These are phyloP conservation scores for Carapus acus DNA, from an alignment of 2,797 vertebrate genomes.

Conservation along the genomic window DNA sequence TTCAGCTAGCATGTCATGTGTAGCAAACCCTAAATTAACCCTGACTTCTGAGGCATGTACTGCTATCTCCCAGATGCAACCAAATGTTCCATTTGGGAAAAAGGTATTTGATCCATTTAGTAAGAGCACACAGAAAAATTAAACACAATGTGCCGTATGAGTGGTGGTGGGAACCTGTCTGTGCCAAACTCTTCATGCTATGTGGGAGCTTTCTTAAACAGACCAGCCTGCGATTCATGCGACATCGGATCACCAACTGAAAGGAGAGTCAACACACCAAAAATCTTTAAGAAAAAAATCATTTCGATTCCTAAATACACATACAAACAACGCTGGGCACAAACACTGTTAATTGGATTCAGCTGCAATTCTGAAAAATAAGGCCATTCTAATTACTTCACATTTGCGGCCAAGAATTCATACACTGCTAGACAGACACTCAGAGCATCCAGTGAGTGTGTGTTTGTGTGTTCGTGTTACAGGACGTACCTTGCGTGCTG, in stretches of 20 bases:
- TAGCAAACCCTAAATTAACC: too few species aligned
- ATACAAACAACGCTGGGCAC: too few species aligned
- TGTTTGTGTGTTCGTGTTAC: too few species aligned
- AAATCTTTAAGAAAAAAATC: not conserved
- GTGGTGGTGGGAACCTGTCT: slow-evolving; percentile 39
- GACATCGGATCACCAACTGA: slow-evolving; percentile 67
- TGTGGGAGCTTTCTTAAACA: slow-evolving; percentile 46
- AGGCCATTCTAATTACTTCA: slow-evolving; percentile 18
- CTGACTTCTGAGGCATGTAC: too few species aligned
- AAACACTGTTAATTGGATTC: too few species aligned
- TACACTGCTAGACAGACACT: slow-evolving; percentile 28
- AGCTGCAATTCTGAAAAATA: slow-evolving; percentile 7
- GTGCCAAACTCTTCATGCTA: slow-evolving; percentile 21
- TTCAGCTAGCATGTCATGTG: too few species aligned
- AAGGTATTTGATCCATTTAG: too few species aligned
- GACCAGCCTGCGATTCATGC: slow-evolving; percentile 58
- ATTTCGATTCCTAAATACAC: too few species aligned
- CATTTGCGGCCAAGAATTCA: slow-evolving; percentile 19
- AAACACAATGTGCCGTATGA: slow-evolving; percentile 11
- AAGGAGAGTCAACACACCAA: not conserved
- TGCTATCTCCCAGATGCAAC: too few species aligned
- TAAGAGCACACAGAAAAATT: slow-evolving; percentile 4
- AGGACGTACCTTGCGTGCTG: slow-evolving; percentile 78
- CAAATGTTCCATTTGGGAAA: too few species aligned
- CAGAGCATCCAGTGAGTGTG: not conserved